These are phyloP conservation scores for Melanerpes aurifrons DNA, from an alignment of 2,113 vertebrate genomes.

Conservation along the genomic window DNA sequence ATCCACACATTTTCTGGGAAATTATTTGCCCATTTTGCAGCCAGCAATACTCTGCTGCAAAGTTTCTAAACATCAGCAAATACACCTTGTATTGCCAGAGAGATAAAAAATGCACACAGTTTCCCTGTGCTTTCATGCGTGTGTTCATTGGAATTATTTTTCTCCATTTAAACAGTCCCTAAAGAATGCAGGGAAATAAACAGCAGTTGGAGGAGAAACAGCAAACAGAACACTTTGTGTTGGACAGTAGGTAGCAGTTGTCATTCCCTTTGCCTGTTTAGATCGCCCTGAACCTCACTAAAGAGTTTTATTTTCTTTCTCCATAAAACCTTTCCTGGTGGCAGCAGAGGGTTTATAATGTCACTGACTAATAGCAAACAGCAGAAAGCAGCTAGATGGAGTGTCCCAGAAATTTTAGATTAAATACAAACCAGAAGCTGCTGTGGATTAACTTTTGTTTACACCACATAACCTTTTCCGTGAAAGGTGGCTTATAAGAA, in stretches of 20 bases:
- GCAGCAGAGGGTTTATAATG: conserved; percentile 31
- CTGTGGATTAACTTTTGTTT: not conserved
- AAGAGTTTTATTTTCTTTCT: conserved; percentile 1
- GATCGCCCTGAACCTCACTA: not conserved
- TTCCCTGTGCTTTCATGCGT: not conserved
- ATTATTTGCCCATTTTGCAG: not conserved
- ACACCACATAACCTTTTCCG: not conserved
- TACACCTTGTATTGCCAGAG: accelerated
- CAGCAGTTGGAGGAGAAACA: not conserved
- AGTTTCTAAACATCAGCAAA: not conserved
- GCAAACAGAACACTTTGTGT: not conserved
- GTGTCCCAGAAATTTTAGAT: not conserved
- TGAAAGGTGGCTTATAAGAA: not conserved
- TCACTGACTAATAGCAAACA: not conserved
- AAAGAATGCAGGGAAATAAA: not conserved
- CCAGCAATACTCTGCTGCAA: not conserved
- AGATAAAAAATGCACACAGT: not conserved
- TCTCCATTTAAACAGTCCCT: not conserved
- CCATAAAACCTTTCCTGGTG: conserved; percentile 26
- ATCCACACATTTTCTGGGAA: not conserved
- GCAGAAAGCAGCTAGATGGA: not conserved
- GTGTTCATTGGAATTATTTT: not conserved
- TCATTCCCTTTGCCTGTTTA: not conserved
- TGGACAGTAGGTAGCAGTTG: not conserved
- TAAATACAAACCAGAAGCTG: conserved; percentile 9